Evolutionary conservation across 2,888 invertebrate species (phyloP).

Genomic region (Drosophila testacea): DNA sequence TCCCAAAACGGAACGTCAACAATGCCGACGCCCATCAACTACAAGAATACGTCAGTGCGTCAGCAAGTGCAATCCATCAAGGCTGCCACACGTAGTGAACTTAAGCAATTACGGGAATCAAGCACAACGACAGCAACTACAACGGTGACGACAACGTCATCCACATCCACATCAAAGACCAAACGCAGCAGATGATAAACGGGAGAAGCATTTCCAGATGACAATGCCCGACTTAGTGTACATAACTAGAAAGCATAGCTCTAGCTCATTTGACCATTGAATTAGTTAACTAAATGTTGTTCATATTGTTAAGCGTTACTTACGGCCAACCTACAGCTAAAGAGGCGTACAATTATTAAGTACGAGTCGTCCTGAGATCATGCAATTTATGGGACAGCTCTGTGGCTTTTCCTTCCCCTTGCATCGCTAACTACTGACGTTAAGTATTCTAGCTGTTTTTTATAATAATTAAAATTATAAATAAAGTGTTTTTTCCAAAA

Average conservation of each 20-base stretch:
- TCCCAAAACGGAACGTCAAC: slow-evolving; percentile 62
- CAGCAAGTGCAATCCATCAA: slow-evolving; percentile 82
- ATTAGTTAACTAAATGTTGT: slow-evolving; percentile 51
- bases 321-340: slow-evolving; percentile 17
- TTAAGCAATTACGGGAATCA: slow-evolving; percentile 78
- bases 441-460: slow-evolving; percentile 56
- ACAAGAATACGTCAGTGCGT: slow-evolving; percentile 74
- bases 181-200: slow-evolving; percentile 72
- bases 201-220: slow-evolving; percentile 25
- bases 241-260: slow-evolving; percentile 42
- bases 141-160: slow-evolving; percentile 21
- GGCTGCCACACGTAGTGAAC: slow-evolving; percentile 70
- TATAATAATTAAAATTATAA: slow-evolving; percentile 32
- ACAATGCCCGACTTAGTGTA: slow-evolving; percentile 35
- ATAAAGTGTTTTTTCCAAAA: slow-evolving; percentile 25
- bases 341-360: slow-evolving; percentile 17
- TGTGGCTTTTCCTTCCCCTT: background rate
- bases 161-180: slow-evolving; percentile 40
- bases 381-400: slow-evolving; percentile 1
- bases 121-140: slow-evolving; percentile 34
- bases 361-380: background rate
- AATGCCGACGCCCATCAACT: slow-evolving; percentile 45
- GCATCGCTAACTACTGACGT: slow-evolving; percentile 16
- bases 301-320: slow-evolving; percentile 52
- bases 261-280: slow-evolving; percentile 41